Percentiles rank a stretch among this genome's conserved stretches.
These are phyloP conservation scores for Pemphredon lugubris DNA, from an alignment of 2,888 invertebrate species.

Conservation along the genomic window DNA sequence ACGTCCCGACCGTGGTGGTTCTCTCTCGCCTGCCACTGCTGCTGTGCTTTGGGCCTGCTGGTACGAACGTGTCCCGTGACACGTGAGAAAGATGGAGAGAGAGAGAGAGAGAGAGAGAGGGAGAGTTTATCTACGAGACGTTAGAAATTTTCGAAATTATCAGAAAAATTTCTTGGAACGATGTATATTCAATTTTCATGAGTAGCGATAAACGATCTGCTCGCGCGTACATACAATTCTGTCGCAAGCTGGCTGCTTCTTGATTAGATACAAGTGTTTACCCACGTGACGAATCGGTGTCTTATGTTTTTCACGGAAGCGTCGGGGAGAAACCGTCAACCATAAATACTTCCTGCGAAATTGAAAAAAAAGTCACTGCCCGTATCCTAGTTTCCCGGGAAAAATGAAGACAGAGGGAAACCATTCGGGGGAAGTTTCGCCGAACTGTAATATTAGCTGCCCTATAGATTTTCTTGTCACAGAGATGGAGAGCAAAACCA, in stretches of 20 bases:
- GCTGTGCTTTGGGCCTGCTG: slow-evolving; percentile 40
- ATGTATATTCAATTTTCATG: slow-evolving; percentile 9
- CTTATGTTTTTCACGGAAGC: slow-evolving; percentile 44
- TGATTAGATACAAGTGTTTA: slow-evolving; percentile 56
- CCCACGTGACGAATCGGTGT: slow-evolving; percentile 49
- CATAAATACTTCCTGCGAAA: neutral
- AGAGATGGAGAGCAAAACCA: neutral
- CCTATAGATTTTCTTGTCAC: too few relatives aligned
- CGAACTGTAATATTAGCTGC: too few relatives aligned
- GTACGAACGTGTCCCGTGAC: slow-evolving; percentile 37
- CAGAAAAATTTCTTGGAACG: neutral
- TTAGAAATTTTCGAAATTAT: slow-evolving; percentile 10
- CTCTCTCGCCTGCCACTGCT: slow-evolving; percentile 43
- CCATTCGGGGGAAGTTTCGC: neutral
- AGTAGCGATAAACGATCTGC: slow-evolving; percentile 24
- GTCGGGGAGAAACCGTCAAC: neutral
- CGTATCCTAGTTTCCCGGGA: neutral
- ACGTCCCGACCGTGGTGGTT: slow-evolving; percentile 62
- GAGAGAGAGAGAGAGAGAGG: slow-evolving; percentile 21
- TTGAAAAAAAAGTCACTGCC: neutral
- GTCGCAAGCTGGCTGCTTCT: slow-evolving; percentile 48
- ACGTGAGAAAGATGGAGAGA: slow-evolving; percentile 22
- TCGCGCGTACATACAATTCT: slow-evolving; percentile 26
- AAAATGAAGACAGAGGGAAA: neutral
- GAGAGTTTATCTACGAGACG: neutral